Percentiles rank a stretch among this genome's conserved stretches.
phyloP scores from a whole-genome alignment of 2,113 vertebrate species.

The Siniperca knerii region DNA sequence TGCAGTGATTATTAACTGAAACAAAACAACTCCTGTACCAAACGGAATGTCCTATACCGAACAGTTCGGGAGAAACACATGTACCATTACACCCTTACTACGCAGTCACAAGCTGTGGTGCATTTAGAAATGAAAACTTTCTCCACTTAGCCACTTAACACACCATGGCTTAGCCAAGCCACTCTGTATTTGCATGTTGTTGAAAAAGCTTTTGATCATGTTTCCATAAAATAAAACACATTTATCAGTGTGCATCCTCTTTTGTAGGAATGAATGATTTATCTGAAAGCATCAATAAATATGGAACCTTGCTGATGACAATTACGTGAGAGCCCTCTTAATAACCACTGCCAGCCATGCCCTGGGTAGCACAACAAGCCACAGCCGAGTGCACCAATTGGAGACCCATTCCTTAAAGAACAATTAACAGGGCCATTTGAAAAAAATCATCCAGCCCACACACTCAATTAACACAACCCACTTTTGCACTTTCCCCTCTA shows the following conservation, averaged over 20 bases:
- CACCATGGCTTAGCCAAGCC: not conserved
- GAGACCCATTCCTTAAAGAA: conserved; percentile 82
- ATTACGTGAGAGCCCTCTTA: conserved; percentile 61
- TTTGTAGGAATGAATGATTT: conserved; percentile 33
- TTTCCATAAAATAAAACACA: conserved; percentile 28
- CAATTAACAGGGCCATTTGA: conserved; percentile 84
- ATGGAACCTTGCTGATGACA: conserved; percentile 60
- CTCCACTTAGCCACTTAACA: not conserved
- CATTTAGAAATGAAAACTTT: not conserved
- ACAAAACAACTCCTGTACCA: not conserved
- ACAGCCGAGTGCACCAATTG: conserved; percentile 61
- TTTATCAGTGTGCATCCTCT: conserved; percentile 31
- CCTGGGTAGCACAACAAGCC: conserved; percentile 61
- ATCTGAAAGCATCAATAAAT: conserved; percentile 62
- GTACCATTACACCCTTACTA: not conserved
- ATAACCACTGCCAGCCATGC: conserved; percentile 67
- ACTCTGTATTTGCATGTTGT: conserved; percentile 9
- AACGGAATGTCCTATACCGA: not conserved
- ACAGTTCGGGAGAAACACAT: not conserved
- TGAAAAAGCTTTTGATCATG: conserved; percentile 20
- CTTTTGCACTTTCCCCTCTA: conserved; percentile 79
- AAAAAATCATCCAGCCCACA: conserved; percentile 83
- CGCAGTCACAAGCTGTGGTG: not conserved
- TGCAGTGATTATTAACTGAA: not conserved
- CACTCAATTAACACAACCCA: conserved; percentile 84